These are phyloP conservation scores for Heliconius hermathena DNA, from an alignment of 1,140 invertebrate genomes.

Conservation along the genomic window DNA sequence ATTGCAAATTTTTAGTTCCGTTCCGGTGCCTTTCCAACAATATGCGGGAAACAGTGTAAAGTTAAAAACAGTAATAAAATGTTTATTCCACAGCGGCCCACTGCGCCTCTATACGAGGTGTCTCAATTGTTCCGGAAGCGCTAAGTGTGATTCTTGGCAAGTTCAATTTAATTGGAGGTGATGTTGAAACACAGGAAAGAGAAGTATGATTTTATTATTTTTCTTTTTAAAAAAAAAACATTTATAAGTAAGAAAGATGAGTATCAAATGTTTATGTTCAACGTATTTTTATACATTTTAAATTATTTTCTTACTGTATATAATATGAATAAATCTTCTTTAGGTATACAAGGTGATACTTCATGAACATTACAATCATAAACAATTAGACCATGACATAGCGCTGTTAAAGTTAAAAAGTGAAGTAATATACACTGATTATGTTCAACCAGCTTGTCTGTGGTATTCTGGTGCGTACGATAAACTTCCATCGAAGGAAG, in stretches of 20 bases:
- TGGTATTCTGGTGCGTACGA: conserved; percentile 48
- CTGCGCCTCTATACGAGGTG: conserved; percentile 51
- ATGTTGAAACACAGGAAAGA: conserved; percentile 55
- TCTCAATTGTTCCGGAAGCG: conserved; percentile 43
- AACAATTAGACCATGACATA: conserved; percentile 26
- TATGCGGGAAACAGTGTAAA: no score
- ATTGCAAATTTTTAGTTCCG: no score
- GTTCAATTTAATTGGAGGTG: conserved; percentile 58
- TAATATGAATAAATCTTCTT: neutral
- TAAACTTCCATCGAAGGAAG: conserved; percentile 40
- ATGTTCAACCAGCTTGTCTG: conserved; percentile 70
- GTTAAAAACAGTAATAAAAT: neutral
- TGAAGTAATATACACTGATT: conserved; percentile 53
- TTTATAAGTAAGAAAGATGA: no score
- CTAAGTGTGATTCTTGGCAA: conserved; percentile 61
- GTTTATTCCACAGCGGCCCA: conserved; percentile 60
- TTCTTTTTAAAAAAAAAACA: neutral
- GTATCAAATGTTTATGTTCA: no score
- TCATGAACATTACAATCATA: conserved; percentile 23
- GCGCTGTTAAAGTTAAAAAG: conserved; percentile 59
- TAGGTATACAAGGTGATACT: conserved; percentile 30
- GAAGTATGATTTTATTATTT: conserved; percentile 40
- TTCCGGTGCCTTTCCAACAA: no score
- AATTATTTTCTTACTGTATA: neutral
- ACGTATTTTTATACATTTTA: no score